Conservation (phyloP, 2,888 invertebrate species). For the Apomyelois bistriatella region DNA sequence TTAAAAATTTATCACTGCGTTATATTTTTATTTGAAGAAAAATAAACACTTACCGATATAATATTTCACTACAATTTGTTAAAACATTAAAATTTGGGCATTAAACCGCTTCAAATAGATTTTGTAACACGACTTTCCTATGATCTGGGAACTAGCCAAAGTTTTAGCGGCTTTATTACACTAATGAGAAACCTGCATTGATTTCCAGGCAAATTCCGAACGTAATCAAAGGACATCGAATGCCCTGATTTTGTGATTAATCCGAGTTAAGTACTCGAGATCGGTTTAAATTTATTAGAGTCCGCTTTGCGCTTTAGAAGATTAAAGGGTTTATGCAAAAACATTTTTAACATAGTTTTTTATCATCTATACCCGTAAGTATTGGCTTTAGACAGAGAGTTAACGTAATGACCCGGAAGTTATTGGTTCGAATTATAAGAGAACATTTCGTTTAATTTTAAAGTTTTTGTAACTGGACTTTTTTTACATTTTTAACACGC, state of each 20-base stretch:
- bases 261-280: background rate
- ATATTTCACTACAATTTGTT: too few species aligned
- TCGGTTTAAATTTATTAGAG: background rate
- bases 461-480: too few species aligned
- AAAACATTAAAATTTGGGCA: too few species aligned
- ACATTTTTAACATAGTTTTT: background rate
- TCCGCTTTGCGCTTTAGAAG: background rate
- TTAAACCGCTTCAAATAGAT: background rate
- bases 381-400: too few species aligned
- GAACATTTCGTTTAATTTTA: too few species aligned
- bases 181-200: background rate
- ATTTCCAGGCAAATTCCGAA: background rate
- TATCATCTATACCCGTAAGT: background rate
- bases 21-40: too few species aligned
- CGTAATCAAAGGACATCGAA: background rate
- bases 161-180: background rate
- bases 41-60: too few species aligned
- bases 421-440: too few species aligned
- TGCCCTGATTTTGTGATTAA: background rate
- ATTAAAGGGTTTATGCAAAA: background rate
- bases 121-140: background rate
- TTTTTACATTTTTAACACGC: too few species aligned
- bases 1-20: too few species aligned
- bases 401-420: too few species aligned
- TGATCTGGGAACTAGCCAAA: background rate